Evolutionary conservation across 2,888 invertebrate species (phyloP), one percentile per base, ranked within the genome.

Genomic region (Acleris sparsana): DNA sequence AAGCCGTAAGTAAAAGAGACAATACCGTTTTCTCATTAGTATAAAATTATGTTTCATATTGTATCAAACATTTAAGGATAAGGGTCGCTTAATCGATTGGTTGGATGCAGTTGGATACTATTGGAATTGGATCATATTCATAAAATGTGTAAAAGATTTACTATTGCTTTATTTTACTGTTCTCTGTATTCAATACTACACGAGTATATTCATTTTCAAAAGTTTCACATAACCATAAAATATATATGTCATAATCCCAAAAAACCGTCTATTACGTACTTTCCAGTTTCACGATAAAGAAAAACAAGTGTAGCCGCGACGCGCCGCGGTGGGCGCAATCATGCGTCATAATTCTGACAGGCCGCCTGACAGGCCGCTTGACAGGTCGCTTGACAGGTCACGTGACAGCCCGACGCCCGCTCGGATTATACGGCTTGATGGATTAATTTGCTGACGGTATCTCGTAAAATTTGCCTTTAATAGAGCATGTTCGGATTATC

Each of bases 301-400:
- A 39, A 51, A 63, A 52, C 58, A 63, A 59, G 56, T n/a, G 20
- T 62, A 80, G 78, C 78, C 75, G 77, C 77, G 79, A 78, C 70
- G 29, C 82, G 72, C 76, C 76, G 80, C 79, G 84, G 87, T 80
- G 83, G 86, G 88, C 82, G 84, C 88, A 84, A 78, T 83, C 89
- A 88, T 85, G 91, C 89, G 86, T 90, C 86, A 89, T 85, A 84
- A 87, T 87, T 88, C 80, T 90, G 91, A 89, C 88, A 89, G 87
- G 76, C 76, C 80, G 80, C 76, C 73, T 86, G 89, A 86, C 88
- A 87, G 82, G 72, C 69, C 69, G 82, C 77, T 74, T 85, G 90
- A 88, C 89, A 86, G 72, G 75, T 75, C 69, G 82, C 77, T 74
- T 85, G 90, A 88, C 89, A 86, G 72, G 75, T 75, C 76, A 76